These are phyloP conservation scores for Halyomorpha halys DNA, from an alignment of 1,140 invertebrate genomes.

Conservation along the genomic window DNA sequence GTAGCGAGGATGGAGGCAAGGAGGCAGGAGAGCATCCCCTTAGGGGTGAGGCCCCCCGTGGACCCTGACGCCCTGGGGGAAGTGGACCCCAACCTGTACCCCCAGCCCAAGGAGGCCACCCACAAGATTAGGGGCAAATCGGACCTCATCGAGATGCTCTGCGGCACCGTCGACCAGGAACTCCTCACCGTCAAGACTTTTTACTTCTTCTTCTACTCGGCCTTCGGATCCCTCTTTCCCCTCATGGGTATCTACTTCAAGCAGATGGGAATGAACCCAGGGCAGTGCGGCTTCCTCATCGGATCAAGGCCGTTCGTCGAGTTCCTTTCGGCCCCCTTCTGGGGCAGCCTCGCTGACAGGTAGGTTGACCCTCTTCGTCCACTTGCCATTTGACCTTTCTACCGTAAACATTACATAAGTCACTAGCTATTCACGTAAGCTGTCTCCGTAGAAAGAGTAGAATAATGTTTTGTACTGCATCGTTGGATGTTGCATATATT, in stretches of 20 bases:
- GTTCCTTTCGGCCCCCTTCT: constrained; percentile 94
- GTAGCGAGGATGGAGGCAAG: no score
- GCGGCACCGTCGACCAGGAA: constrained; percentile 75
- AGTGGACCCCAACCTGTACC: constrained; percentile 59
- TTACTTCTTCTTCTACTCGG: constrained; percentile 99
- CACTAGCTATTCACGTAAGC: no score
- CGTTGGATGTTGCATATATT: not conserved
- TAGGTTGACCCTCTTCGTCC: constrained; percentile 34
- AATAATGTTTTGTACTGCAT: no score
- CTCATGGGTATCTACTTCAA: constrained; percentile 98
- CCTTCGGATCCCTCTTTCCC: constrained; percentile 95
- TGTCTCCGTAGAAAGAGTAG: no score
- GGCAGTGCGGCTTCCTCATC: constrained; percentile 84
- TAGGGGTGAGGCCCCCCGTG: constrained; percentile 49
- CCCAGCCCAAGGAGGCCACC: constrained; percentile 73
- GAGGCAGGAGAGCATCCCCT: constrained; percentile 23
- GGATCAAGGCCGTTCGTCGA: constrained; percentile 93
- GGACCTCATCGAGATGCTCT: constrained; percentile 72
- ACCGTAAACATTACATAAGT: no score
- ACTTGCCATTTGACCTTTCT: no score
- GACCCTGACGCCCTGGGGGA: constrained; percentile 62
- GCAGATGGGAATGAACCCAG: constrained; percentile 95
- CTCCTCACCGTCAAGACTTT: constrained; percentile 89
- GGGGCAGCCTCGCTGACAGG: constrained; percentile 89
- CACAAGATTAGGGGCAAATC: constrained; percentile 76